These are phyloP conservation scores for Drosophila ananassae DNA, from an alignment of 1,140 invertebrate genomes.

Conservation along the genomic window DNA sequence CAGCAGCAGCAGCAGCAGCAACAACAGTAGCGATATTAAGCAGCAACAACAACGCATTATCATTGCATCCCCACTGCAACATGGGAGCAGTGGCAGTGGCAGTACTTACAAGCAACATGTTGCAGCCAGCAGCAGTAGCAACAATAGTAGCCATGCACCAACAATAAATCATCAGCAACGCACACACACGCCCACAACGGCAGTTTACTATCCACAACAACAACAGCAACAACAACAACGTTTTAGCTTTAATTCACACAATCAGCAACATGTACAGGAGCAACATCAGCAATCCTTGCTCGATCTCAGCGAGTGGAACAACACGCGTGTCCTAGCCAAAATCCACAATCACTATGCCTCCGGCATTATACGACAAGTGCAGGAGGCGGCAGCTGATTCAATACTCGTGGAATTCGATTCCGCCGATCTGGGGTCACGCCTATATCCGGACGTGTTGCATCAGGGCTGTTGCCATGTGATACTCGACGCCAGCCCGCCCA, in stretches of 20 bases:
- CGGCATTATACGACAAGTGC: constrained; percentile 87
- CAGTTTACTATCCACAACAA: constrained; percentile 61
- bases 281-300: constrained; percentile 84
- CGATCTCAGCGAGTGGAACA: constrained; percentile 95
- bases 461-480: constrained; percentile 94
- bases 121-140: constrained; percentile 46
- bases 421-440: constrained; percentile 85
- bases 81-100: constrained; percentile 43
- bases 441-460: constrained; percentile 89
- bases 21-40: constrained; percentile 1
- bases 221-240: constrained; percentile 57
- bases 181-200: constrained; percentile 62
- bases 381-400: constrained; percentile 85
- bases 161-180: constrained; percentile 67
- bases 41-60: constrained; percentile 69
- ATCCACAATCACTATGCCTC: constrained; percentile 92
- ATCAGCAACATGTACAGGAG: constrained; percentile 67
- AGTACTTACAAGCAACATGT: constrained; percentile 73
- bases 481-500: constrained; percentile 95
- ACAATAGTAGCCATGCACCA: constrained; percentile 57
- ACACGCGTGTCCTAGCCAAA: constrained; percentile 95
- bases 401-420: constrained; percentile 91
- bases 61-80: constrained; percentile 68
- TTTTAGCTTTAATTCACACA: constrained; percentile 77
- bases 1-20: constrained; percentile 33